Conservation (phyloP, 1,140 invertebrate species). For the Tetramorium alpestre region DNA sequence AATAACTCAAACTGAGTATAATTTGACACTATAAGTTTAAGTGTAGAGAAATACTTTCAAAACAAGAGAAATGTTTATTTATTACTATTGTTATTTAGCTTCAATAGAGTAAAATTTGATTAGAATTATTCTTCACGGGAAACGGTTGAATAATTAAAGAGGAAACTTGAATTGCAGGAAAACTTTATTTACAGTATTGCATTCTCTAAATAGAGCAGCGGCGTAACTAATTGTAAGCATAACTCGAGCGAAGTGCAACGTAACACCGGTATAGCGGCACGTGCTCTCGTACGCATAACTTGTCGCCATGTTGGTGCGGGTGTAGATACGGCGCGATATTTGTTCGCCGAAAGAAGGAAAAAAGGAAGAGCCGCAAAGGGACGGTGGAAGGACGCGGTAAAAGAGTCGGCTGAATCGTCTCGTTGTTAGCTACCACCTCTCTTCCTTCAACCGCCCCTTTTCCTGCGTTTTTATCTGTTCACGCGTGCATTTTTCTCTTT, state of each 20-base stretch:
- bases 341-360: constrained; percentile 64
- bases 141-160: background rate
- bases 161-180: background rate
- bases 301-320: constrained; percentile 69
- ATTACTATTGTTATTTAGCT: background rate
- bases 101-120: background rate
- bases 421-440: constrained; percentile 62
- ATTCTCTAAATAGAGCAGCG: constrained; percentile 29
- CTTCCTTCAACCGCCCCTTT: constrained; percentile 2
- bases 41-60: background rate
- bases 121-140: background rate
- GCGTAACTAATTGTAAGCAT: constrained; percentile 4
- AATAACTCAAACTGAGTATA: too few species aligned
- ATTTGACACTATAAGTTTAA: too few species aligned
- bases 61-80: background rate
- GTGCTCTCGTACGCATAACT: constrained; percentile 70
- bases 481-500: constrained; percentile 26
- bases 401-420: constrained; percentile 71
- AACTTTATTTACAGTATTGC: background rate
- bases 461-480: constrained; percentile 46
- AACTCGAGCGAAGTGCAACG: constrained; percentile 29
- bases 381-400: constrained; percentile 42
- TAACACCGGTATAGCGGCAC: constrained; percentile 63
- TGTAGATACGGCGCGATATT: constrained; percentile 71
- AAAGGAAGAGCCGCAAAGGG: constrained; percentile 38